A percentile compares a stretch with the other conserved stretches of the same genome.
These are phyloP conservation scores for Calypte anna DNA, from an alignment of 2,113 vertebrate species.

Conservation along the genomic window DNA sequence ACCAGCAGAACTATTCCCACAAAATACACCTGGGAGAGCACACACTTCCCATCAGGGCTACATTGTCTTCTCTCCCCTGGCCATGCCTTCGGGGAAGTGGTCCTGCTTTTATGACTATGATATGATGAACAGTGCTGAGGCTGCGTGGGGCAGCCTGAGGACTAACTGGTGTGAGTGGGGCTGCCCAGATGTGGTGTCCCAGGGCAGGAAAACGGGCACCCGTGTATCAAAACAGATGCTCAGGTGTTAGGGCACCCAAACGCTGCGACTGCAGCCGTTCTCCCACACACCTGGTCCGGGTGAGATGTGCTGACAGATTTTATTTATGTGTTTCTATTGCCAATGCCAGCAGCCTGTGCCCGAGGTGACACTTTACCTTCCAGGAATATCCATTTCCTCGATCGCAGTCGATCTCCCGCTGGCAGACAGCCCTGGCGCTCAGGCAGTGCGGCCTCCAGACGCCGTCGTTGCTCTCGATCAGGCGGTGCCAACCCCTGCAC, in stretches of 20 bases:
- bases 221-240: too few species aligned
- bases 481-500: constrained; percentile 82
- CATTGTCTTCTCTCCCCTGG: too few species aligned
- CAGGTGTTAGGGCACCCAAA: not conserved
- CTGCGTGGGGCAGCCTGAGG: too few species aligned
- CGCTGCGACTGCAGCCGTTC: fast-evolving
- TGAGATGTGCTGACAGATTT: fast-evolving
- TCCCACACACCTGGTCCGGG: fast-evolving
- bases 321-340: fast-evolving
- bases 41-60: too few species aligned
- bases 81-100: too few species aligned
- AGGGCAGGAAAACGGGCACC: too few species aligned
- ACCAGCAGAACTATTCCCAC: not conserved
- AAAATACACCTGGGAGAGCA: not conserved
- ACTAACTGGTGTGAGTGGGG: too few species aligned
- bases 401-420: constrained; percentile 83
- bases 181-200: too few species aligned
- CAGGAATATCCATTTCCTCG: constrained; percentile 81
- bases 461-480: constrained; percentile 76
- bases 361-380: constrained; percentile 77
- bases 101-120: too few species aligned
- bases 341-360: not conserved
- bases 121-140: too few species aligned
- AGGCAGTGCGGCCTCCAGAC: constrained; percentile 87
- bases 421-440: constrained; percentile 76